Conservation (phyloP, 2,113 vertebrate species). For the Heteronetta atricapilla region DNA sequence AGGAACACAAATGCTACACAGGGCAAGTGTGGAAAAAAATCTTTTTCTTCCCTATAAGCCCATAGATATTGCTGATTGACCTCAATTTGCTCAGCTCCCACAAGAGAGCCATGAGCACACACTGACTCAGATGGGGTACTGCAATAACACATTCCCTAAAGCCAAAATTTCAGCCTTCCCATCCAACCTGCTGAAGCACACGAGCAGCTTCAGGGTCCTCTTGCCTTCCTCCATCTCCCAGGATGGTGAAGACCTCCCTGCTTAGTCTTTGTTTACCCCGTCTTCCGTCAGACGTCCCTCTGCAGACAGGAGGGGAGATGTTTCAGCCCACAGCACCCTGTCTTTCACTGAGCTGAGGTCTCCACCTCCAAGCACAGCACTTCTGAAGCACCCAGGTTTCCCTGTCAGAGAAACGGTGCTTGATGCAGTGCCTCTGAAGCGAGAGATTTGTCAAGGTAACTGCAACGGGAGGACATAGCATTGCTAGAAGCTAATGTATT, state of each 20-base stretch:
- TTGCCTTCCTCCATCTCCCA: background rate
- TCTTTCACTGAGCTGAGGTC: background rate
- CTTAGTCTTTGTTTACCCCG: background rate
- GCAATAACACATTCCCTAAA: background rate
- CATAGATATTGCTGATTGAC: background rate
- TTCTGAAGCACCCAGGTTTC: constrained; percentile 23
- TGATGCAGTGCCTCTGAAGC: constrained; percentile 5
- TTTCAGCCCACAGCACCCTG: background rate
- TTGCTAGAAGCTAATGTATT: constrained; percentile 49
- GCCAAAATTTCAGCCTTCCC: background rate
- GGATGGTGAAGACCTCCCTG: background rate
- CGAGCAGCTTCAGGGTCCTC: background rate
- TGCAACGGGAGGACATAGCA: background rate
- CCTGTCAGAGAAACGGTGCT: background rate
- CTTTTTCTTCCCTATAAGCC: background rate
- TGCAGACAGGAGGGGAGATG: background rate
- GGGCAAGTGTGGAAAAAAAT: accelerated
- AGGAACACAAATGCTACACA: background rate
- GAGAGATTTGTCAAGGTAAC: constrained; percentile 62
- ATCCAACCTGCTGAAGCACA: background rate
- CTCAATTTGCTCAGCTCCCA: background rate
- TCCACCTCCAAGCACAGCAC: background rate
- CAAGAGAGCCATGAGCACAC: background rate
- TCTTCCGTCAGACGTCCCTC: background rate
- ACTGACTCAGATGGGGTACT: background rate